Conservation (phyloP, 2,888 invertebrate species). For the Melanargia galathea region DNA sequence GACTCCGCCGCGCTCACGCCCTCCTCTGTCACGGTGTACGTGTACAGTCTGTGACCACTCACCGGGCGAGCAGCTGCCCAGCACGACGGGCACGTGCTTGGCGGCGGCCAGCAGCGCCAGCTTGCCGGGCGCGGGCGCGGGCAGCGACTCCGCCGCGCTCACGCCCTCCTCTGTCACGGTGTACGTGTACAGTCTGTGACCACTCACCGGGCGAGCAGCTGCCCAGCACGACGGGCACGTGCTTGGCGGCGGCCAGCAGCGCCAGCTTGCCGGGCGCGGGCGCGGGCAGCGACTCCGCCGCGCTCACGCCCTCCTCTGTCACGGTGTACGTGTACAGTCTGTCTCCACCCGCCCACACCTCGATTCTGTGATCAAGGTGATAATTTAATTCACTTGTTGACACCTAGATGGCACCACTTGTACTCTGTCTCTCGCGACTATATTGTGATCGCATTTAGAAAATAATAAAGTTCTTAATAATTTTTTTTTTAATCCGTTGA, state of each 20-base stretch:
- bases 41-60: conserved; percentile 88
- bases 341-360: conserved; percentile 96
- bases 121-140: conserved; percentile 77
- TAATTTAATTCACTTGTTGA: too few relatives aligned
- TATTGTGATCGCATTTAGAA: too few relatives aligned
- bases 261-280: conserved; percentile 79
- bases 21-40: too few relatives aligned
- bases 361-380: conserved; percentile 76
- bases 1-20: too few relatives aligned
- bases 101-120: conserved; percentile 85
- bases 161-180: conserved; percentile 85
- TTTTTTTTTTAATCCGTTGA: too few relatives aligned
- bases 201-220: conserved; percentile 91
- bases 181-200: conserved; percentile 91
- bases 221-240: conserved; percentile 86
- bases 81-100: conserved; percentile 83
- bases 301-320: conserved; percentile 52
- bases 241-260: conserved; percentile 85
- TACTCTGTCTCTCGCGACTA: too few relatives aligned
- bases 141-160: too few relatives aligned
- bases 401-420: too few relatives aligned
- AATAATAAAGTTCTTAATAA: too few relatives aligned
- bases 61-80: conserved; percentile 93
- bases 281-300: conserved; percentile 85
- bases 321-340: conserved; percentile 90